A percentile compares a stretch with the other conserved stretches of the same genome.
These are phyloP conservation scores for Venustaconcha ellipsiformis DNA, from an alignment of 1,140 invertebrate species.

Conservation along the genomic window DNA sequence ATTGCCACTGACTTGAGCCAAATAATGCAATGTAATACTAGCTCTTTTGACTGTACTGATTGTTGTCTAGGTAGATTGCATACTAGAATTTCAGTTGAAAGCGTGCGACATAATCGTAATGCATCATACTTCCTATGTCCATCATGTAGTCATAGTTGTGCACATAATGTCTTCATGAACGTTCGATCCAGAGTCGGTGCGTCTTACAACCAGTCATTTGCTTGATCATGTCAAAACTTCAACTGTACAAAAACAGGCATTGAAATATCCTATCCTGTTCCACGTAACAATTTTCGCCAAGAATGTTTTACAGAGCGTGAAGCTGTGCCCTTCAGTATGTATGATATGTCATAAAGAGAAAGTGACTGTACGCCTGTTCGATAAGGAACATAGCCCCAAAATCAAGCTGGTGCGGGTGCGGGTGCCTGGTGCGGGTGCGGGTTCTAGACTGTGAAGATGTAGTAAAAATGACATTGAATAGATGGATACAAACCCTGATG, in stretches of 20 bases:
- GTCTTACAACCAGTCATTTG: conserved; percentile 70
- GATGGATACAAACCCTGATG: conserved; percentile 69
- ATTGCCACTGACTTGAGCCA: conserved; percentile 24
- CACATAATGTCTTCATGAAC: conserved; percentile 69
- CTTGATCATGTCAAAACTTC: conserved; percentile 71
- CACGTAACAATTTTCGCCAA: conserved; percentile 67
- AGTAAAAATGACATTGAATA: conserved; percentile 38
- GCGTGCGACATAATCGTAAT: conserved; percentile 53
- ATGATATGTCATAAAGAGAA: conserved; percentile 52
- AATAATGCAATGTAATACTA: conserved; percentile 9
- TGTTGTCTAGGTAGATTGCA: conserved; percentile 70
- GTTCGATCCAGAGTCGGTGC: conserved; percentile 74
- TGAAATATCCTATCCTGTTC: conserved; percentile 70
- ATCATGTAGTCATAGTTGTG: conserved; percentile 75
- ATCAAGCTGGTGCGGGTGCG: too few relatives aligned
- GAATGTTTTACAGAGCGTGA: conserved; percentile 71
- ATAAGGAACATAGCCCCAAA: too few relatives aligned
- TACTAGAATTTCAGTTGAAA: conserved; percentile 48
- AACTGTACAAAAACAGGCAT: conserved; percentile 63
- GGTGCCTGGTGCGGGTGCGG: too few relatives aligned
- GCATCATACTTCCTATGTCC: conserved; percentile 68
- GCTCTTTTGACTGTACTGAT: conserved; percentile 17
- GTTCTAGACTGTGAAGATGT: conserved; percentile 15
- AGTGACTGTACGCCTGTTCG: conserved; percentile 54
- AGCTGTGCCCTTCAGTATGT: conserved; percentile 73